These are phyloP conservation scores for Sceliomorpha sp. DNA, from an alignment of 2,888 invertebrate species.

Conservation along the genomic window DNA sequence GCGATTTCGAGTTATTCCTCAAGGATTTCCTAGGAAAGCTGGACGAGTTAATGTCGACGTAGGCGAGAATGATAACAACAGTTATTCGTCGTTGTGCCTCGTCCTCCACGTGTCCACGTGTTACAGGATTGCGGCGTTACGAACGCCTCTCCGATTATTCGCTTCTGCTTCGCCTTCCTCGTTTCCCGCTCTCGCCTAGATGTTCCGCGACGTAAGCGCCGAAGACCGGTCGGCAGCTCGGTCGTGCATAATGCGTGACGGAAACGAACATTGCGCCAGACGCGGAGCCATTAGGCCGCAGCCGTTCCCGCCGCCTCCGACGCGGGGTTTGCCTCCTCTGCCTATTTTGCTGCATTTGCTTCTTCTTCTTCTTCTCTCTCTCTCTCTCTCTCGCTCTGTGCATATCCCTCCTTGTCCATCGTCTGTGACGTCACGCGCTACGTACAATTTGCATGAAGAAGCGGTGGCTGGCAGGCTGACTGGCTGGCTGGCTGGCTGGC, in stretches of 20 bases:
- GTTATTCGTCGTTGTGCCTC: no score
- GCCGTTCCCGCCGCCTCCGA: slow-evolving; percentile 17
- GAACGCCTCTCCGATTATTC: neutral
- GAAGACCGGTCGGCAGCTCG: slow-evolving; percentile 45
- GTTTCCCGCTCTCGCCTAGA: slow-evolving; percentile 55
- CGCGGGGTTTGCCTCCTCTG: no score
- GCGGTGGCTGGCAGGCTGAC: neutral
- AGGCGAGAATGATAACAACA: no score
- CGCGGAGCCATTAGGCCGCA: slow-evolving; percentile 39
- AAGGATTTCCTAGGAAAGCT: no score
- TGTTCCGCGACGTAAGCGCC: slow-evolving; percentile 51
- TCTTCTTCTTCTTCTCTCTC: slow-evolving; percentile 9
- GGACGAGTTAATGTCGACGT: no score
- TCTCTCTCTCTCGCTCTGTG: slow-evolving; percentile 8
- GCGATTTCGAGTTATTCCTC: no score
- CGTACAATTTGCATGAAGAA: slow-evolving; percentile 41
- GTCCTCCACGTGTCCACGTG: slow-evolving; percentile 44
- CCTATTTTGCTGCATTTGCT: no score
- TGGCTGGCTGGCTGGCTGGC: slow-evolving; percentile 15
- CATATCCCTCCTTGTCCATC: slow-evolving; percentile 18
- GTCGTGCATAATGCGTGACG: slow-evolving; percentile 56
- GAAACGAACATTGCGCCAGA: slow-evolving; percentile 55
- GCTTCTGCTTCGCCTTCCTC: slow-evolving; percentile 10
- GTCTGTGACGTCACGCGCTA: slow-evolving; percentile 46
- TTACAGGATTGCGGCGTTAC: neutral